Evolutionary conservation across 2,113 vertebrate genomes (phyloP), one percentile per base, ranked within the genome.

Genomic region (Apeltes quadracus): DNA sequence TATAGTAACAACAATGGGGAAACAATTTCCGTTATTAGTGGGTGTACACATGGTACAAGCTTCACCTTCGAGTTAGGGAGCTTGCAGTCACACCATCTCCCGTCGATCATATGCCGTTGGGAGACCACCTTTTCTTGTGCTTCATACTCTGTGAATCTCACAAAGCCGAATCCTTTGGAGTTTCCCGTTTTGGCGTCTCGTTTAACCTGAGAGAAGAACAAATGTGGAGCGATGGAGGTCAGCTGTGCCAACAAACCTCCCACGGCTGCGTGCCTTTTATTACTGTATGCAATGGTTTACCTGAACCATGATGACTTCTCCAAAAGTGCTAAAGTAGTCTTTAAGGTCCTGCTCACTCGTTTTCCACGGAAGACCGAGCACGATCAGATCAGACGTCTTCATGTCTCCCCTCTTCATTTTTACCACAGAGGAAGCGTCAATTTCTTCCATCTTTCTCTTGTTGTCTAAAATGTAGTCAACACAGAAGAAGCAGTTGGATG

Each of bases 251-350:
- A 22, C 32, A 27, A 7, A 9, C 27, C 66, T 58, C 2, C 7
- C 12, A 54, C 2, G 54, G 7, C 23, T 25, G 59, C 1, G 8
- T 25, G 15, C 2, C 3, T 50, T 38, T 23, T 8, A 22, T 41
- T 18, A 5, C 1, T 12, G 15, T 44, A 14, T 0, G 0, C 4
- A 4, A 41, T 43, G 29, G 18, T 1, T 89, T 94, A 99, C 98
- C 97, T 99, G 98, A 76, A 98, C 98, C 98, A 99, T 99, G 68
- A 99, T 96, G 64, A 99, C 97, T 91, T 99, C 98, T 67, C 98
- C 98, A 84, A 98, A 99, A 0, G 98, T 98, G 86, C 96, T 95
- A 69, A 99, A 99, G 88, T 99, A 99, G 0, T 99, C 98, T 76
- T 99, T 99, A 27, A 99, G 91, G 81, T 99, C 98, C 85, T 99